Percentiles rank a stretch among this genome's conserved stretches.
These are phyloP conservation scores for Porites lobata DNA, from an alignment of 92 coral and sea anemone species.

Conservation along the genomic window DNA sequence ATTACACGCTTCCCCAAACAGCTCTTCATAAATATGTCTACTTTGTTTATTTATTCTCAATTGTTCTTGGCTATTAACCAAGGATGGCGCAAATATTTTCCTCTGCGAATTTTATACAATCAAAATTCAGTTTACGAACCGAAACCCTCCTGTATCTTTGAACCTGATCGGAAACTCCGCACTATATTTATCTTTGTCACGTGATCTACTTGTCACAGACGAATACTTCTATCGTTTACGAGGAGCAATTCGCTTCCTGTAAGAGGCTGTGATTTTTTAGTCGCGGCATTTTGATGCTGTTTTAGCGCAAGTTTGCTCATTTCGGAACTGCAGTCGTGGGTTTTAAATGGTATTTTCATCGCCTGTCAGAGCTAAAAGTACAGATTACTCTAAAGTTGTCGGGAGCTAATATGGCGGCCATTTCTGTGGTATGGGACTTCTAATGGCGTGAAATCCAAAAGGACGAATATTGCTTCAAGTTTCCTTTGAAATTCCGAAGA, in stretches of 20 bases:
- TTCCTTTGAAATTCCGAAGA: not conserved
- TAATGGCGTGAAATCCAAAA: conserved; percentile 29
- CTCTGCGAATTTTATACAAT: not conserved
- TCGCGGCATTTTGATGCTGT: not conserved
- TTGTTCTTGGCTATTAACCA: conserved; percentile 10
- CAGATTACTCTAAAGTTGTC: conserved; percentile 7
- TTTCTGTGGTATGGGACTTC: conserved; percentile 24
- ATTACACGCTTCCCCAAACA: conserved; percentile 16
- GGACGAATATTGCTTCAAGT: conserved; percentile 32
- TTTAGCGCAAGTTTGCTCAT: not conserved
- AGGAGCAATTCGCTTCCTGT: conserved; percentile 37
- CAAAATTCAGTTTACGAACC: not conserved
- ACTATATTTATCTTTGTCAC: conserved; percentile 34
- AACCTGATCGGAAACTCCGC: not conserved
- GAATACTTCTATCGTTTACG: conserved; percentile 50
- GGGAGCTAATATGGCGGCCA: conserved; percentile 34
- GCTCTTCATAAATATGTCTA: conserved; percentile 2
- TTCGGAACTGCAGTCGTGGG: not conserved
- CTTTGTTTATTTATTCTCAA: conserved; percentile 26
- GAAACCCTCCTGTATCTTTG: not conserved
- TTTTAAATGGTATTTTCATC: not conserved
- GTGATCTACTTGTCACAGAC: conserved; percentile 48
- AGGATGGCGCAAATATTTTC: conserved; percentile 11
- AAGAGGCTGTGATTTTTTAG: not conserved
- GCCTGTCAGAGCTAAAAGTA: not conserved